Conservation (phyloP, 2,113 vertebrate genomes). For the Laterallus jamaicensis region DNA sequence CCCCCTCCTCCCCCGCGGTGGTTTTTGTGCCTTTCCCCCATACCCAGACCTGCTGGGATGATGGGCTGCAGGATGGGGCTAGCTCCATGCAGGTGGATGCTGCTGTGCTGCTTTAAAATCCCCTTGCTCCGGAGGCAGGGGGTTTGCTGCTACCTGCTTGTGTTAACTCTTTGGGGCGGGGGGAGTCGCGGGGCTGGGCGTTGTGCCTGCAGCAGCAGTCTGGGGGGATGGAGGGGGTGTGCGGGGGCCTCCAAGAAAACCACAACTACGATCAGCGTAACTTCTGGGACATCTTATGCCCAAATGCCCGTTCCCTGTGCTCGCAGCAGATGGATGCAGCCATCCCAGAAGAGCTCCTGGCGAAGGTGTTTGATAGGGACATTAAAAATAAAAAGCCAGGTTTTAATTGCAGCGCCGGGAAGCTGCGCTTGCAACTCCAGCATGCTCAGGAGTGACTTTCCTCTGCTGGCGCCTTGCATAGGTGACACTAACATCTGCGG, state of each 20-base stretch:
- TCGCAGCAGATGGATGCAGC: conserved; percentile 28
- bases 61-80: not conserved
- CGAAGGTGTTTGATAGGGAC: not conserved
- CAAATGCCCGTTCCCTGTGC: not conserved
- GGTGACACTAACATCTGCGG: conserved; percentile 45
- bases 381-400: not conserved
- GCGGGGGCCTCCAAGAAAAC: not conserved
- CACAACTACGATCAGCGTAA: accelerated
- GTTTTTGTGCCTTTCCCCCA: not conserved
- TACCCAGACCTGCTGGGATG: not conserved
- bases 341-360: not conserved
- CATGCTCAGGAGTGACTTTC: conserved; percentile 9
- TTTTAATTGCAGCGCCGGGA: conserved; percentile 11
- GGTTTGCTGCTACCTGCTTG: not conserved
- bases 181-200: not conserved
- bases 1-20: accelerated
- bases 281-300: not conserved
- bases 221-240: not conserved
- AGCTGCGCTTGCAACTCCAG: not conserved
- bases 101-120: not conserved
- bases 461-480: not conserved
- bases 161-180: not conserved
- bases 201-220: not conserved
- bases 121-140: not conserved
- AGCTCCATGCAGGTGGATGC: not conserved